Percentiles rank a stretch among this genome's conserved stretches.
phyloP scores from a whole-genome alignment of 2,888 invertebrate genomes.

The Caenorhabditis sp. region DNA sequence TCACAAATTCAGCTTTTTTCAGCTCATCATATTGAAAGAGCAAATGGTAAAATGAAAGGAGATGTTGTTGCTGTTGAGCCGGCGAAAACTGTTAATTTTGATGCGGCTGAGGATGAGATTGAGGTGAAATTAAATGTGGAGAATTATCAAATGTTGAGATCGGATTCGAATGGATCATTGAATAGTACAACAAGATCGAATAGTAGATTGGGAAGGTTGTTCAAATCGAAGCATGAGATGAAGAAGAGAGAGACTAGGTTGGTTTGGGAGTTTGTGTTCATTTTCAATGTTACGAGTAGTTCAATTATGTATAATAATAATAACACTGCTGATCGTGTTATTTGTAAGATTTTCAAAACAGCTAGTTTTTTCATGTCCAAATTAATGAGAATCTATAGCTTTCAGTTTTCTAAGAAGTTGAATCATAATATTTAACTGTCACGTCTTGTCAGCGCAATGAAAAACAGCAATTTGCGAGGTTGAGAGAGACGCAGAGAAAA shows the following conservation, averaged over 20 bases:
- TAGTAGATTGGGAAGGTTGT: constrained; percentile 47
- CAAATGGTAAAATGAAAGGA: constrained; percentile 41
- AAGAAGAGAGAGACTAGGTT: constrained; percentile 31
- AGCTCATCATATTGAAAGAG: constrained; percentile 66
- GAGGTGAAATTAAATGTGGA: constrained; percentile 44
- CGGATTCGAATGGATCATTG: constrained; percentile 43
- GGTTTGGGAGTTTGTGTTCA: constrained; percentile 2
- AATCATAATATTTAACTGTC: too few species aligned
- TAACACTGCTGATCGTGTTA: too few species aligned
- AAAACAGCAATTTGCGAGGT: too few species aligned
- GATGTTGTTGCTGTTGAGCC: constrained; percentile 53
- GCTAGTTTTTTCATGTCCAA: too few species aligned
- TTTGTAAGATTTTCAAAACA: too few species aligned
- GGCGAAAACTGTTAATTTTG: constrained; percentile 51
- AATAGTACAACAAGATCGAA: constrained; percentile 33
- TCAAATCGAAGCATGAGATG: constrained; percentile 46
- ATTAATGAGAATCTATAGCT: too few species aligned
- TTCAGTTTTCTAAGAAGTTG: too few species aligned
- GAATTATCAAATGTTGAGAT: constrained; percentile 45
- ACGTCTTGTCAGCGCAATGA: too few species aligned
- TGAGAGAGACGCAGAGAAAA: too few species aligned
- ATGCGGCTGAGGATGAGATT: constrained; percentile 38
- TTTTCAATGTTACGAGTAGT: too few species aligned
- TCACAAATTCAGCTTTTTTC: background rate
- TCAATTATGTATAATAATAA: too few species aligned